Base-by-base conservation (phyloP, 2,113 vertebrate genomes). In the Ranitomeya variabilis region DNA sequence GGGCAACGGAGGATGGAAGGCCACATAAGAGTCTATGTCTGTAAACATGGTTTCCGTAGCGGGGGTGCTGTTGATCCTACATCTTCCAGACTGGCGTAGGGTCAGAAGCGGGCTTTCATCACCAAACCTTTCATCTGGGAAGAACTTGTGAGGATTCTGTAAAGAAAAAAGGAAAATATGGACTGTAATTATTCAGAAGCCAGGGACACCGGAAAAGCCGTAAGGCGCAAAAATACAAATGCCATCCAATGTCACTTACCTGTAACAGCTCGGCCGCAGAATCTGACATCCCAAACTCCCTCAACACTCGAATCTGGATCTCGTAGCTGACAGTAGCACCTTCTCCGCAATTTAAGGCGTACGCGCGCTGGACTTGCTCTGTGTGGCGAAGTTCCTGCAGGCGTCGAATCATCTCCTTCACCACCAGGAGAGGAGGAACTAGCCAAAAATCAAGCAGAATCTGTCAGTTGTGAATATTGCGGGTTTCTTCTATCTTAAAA, bases 121-220 rank as follows among this genome's bases (percentile, higher is more conserved):
- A 87, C 98, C 98, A 91, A 99, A 99, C 19, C 97, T 95, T 90
- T 99, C 98, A 73, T 99, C 98, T 0, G 98, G 98, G 91, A 99
- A 99, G 94, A 99, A 99, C 91, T 99, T 99, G 93, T 97, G 98
- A 51, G 98, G 98, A 93, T 99, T 99, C 98, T 99, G 92, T 87
- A 89, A 89, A 21, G 80, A 88, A 5, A 83, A 19, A 0, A 23
- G 51, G 13, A 51, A 23, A 51, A 52, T 16, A 0, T 19, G 21
- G 21, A 69, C 66, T n/a, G 18, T n/a, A 45, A 45, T 4, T 45
- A 45, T 45, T 45, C 37, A 45, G 37, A 45, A 45, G 37, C 37
- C 37, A 45, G 37, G 37, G 37, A 45, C 37, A 45, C 37, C 37
- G 5, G 37, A 45, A 45, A 45, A 45, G 37, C 3, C 5, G 37